Evolutionary conservation across 1,140 invertebrate genomes (phyloP), one percentile per base, ranked within the genome.

Genomic region (Chironomus tepperi): DNA sequence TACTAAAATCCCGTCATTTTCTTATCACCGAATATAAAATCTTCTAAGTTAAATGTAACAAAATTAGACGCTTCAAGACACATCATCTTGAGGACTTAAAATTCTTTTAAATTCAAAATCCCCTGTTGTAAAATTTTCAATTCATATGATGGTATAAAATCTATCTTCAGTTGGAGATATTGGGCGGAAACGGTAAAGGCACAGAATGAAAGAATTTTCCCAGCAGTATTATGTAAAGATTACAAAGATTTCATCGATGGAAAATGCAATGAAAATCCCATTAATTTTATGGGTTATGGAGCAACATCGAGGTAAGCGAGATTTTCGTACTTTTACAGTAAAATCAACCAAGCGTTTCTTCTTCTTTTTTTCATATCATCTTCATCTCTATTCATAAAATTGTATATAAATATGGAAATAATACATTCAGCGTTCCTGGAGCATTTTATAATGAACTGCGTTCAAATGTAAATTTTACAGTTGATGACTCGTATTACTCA

Each of bases 261-360:
- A 18, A 70, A 70, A 70, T 70, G 65, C 65, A 70, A 70, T 70
- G 65, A 21, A 70, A 70, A 70, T 70, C 16, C 16, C 16, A 70
- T 70, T 19, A 70, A 70, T 18, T 70, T 19, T 70, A 70, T 70
- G 65, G 65, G 65, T 21, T 70, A 70, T 70, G 65, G 19, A 19
- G 65, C 65, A 18, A 21, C 19, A 18, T 9, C 65, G 18, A 70
- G 65, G 65, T 70, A 21, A 70, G 65, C 65, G 47, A n/a, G 24
- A 34, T 34, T 34, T 34, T 34, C 24, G 24, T 34, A 2, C 24
- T 34, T 5, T 5, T 34, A 34, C 24, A 34, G 24, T 5, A 34
- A 34, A 34, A 34, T 34, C 24, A 34, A 5, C 24, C 24, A 34
- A 34, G 47, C 47, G 10, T n/a, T 34, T 34, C 47, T 57, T 57